Base-by-base conservation (phyloP, 2,113 vertebrate genomes). In the Cochlearius cochlearius region DNA sequence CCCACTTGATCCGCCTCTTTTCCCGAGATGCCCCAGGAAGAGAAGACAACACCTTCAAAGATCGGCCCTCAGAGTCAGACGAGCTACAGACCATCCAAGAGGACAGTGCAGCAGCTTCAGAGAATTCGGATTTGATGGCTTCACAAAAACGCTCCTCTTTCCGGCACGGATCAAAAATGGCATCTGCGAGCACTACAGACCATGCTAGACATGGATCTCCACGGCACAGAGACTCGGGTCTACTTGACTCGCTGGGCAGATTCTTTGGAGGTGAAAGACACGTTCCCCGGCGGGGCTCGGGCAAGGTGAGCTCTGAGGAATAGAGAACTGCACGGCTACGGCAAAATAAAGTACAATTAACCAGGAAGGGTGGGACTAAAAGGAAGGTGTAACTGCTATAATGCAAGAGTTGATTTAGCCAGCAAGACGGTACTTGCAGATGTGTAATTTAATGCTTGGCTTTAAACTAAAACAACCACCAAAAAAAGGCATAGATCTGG, bases 11-110 rank as follows among this genome's bases (percentile, higher is more conserved):
- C 99, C 99, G 99, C 99, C 99, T 99, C 98, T 99, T 99, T 98
- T 99, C 99, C 98, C 99, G 99, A 98, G 99, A 99, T 99, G 99
- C 99, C 95, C 99, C 99, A 90, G 99, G 99, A 58, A 98, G 99
- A 88, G 99, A 99, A 98, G 99, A 99, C 99, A 99, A 99, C 99
- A 99, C 99, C 99, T 99, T 99, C 99, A 99, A 99, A 99, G 99
- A 99, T 93, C 99, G 99, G 98, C 99, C 99, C 97, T 99, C 99
- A 0, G 99, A 99, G 98, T 99, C 99, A 80, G 99, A 99, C 95
- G 99, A 99, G 98, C 98, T 99, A 92, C 99, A 99, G 98, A 99
- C 99, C 98, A 99, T 99, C 98, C 98, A 98, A 80, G 99, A 99
- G 95, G 99, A 99, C 99, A 98, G 98, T 95, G 98, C 98, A 98